These are phyloP conservation scores for Halictus rubicundus DNA, from an alignment of 1,140 invertebrate species.

Conservation along the genomic window DNA sequence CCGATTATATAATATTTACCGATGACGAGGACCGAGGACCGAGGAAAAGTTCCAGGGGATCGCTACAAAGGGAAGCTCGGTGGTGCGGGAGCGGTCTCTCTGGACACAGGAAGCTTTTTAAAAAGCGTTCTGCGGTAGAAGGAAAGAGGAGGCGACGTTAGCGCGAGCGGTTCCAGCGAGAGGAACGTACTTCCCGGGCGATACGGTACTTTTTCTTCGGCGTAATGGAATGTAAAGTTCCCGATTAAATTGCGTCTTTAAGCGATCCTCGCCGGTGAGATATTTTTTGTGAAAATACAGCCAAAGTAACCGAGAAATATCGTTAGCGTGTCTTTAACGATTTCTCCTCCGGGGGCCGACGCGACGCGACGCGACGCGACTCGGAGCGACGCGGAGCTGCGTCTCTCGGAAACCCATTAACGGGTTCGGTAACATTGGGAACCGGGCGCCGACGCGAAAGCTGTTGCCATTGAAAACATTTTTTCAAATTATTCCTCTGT, in stretches of 20 bases:
- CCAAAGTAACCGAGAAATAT: constrained; percentile 38
- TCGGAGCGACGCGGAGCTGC: too few relatives aligned
- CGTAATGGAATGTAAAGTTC: constrained; percentile 44
- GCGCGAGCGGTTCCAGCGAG: not conserved
- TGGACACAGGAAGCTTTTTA: constrained; percentile 36
- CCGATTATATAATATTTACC: constrained; percentile 15
- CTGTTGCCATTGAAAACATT: constrained; percentile 12
- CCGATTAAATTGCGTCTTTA: constrained; percentile 50
- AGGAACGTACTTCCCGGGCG: constrained; percentile 16
- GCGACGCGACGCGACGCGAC: not conserved
- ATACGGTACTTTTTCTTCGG: constrained; percentile 31
- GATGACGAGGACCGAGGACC: not conserved
- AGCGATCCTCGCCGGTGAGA: constrained; percentile 32
- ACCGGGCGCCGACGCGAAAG: not conserved
- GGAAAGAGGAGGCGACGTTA: not conserved
- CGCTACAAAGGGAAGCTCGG: constrained; percentile 19
- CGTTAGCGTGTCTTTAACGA: constrained; percentile 21
- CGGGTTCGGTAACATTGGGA: not conserved
- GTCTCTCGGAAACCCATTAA: constrained; percentile 18
- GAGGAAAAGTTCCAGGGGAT: not conserved
- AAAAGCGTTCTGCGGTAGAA: constrained; percentile 13
- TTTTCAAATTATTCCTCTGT: not conserved
- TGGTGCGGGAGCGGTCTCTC: not conserved
- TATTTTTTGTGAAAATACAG: constrained; percentile 47
- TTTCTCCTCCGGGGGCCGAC: not conserved